phyloP scores from a whole-genome alignment of 92 coral and sea anemone genomes.

The Phenganax subtilis region DNA sequence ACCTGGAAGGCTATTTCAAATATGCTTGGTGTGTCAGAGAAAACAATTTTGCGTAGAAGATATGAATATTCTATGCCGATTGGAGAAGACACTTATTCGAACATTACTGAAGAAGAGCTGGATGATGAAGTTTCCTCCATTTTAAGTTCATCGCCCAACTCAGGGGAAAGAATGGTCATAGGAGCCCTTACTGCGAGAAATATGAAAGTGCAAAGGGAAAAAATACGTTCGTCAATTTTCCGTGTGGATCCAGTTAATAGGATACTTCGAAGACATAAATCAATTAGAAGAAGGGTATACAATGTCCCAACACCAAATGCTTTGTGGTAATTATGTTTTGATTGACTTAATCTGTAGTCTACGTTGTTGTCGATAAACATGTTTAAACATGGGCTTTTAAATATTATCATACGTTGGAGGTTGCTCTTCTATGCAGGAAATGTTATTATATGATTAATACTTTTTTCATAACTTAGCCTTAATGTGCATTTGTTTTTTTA shows the following conservation, averaged over 20 bases:
- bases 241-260: conserved; percentile 16
- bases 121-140: neutral
- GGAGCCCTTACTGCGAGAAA: conserved; percentile 17
- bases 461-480: too few relatives aligned
- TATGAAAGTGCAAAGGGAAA: conserved; percentile 20
- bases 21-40: conserved; percentile 55
- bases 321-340: conserved; percentile 3
- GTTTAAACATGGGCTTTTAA: too few relatives aligned
- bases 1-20: conserved; percentile 47
- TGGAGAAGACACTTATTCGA: neutral
- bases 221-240: conserved; percentile 1
- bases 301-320: conserved; percentile 35
- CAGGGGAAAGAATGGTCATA: conserved; percentile 27
- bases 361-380: too few relatives aligned
- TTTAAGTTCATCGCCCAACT: conserved; percentile 12
- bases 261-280: conserved; percentile 12
- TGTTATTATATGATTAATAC: too few relatives aligned
- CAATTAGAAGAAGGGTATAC: conserved; percentile 9
- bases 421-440: too few relatives aligned
- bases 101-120: conserved; percentile 3
- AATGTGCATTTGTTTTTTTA: too few relatives aligned
- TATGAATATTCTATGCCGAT: conserved; percentile 22
- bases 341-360: too few relatives aligned
- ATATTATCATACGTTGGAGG: too few relatives aligned
- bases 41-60: conserved; percentile 45